Percentiles rank a stretch among this genome's conserved stretches.
phyloP scores from a whole-genome alignment of 2,888 invertebrate genomes.

The Latheticus oryzae region DNA sequence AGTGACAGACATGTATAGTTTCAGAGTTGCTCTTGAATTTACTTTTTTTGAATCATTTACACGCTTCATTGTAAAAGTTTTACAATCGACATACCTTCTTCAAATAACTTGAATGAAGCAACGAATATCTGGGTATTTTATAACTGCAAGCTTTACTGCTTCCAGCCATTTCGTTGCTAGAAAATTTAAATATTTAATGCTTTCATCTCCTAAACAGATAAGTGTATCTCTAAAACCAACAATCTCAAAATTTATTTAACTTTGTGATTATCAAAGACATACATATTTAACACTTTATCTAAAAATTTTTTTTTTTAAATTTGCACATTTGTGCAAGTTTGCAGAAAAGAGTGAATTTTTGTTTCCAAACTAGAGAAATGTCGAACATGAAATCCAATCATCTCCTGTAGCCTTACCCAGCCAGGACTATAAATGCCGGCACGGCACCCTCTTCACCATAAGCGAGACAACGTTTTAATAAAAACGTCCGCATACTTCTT shows the following conservation, averaged over 20 bases:
- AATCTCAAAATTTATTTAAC: slow-evolving; percentile 19
- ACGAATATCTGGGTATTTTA: slow-evolving; percentile 3
- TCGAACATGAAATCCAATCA: slow-evolving; percentile 37
- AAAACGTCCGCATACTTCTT: slow-evolving; percentile 8
- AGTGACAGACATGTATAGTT: too few relatives aligned
- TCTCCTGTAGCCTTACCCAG: slow-evolving; percentile 18
- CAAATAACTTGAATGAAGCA: slow-evolving; percentile 19
- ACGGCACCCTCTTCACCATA: slow-evolving; percentile 27
- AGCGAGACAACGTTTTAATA: slow-evolving; percentile 31
- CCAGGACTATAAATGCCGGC: slow-evolving; percentile 27
- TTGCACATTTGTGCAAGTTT: slow-evolving; percentile 38
- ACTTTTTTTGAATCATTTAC: too few relatives aligned
- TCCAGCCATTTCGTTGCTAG: slow-evolving; percentile 9
- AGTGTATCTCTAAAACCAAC: slow-evolving; percentile 7
- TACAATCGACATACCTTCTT: too few relatives aligned
- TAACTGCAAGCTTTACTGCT: slow-evolving; percentile 15
- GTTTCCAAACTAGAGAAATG: slow-evolving; percentile 19
- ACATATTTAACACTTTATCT: neutral
- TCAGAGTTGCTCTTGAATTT: too few relatives aligned
- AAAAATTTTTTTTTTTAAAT: too few relatives aligned
- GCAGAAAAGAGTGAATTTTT: slow-evolving; percentile 35
- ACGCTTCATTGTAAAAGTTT: too few relatives aligned
- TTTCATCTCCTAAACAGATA: slow-evolving; percentile 11
- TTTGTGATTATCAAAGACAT: neutral
- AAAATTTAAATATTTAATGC: slow-evolving; percentile 22